These are phyloP conservation scores for Chelon labrosus DNA, from an alignment of 2,797 vertebrate species.

Conservation along the genomic window DNA sequence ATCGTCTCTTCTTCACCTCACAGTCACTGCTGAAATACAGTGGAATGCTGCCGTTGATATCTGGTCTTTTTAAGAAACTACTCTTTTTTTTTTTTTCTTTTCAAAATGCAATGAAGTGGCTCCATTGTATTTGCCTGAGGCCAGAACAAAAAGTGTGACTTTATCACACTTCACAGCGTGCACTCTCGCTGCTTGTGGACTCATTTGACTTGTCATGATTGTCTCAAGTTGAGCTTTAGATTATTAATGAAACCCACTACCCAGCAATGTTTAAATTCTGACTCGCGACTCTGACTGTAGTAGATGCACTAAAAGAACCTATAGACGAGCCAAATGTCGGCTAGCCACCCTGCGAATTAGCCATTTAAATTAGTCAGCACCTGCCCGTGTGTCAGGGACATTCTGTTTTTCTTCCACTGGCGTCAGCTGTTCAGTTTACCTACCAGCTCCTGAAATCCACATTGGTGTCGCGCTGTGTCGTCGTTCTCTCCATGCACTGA, in stretches of 20 bases:
- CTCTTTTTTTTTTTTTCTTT: no score
- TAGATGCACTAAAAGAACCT: background rate
- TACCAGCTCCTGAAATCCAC: background rate
- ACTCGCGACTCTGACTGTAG: background rate
- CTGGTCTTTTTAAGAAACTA: no score
- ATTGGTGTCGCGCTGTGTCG: background rate
- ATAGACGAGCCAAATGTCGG: background rate
- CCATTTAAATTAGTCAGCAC: background rate
- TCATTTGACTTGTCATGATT: no score
- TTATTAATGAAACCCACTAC: background rate
- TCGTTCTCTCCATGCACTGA: background rate
- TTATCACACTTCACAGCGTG: no score
- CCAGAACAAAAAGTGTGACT: no score
- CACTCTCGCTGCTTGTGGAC: no score
- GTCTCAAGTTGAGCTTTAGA: background rate
- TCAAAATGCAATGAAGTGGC: background rate
- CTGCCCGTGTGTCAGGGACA: background rate
- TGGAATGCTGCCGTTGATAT: background rate
- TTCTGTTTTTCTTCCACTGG: slow-evolving; percentile 10
- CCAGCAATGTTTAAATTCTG: background rate
- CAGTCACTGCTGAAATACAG: background rate
- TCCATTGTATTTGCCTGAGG: background rate
- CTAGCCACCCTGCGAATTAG: background rate
- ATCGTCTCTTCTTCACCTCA: background rate
- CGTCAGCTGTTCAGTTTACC: slow-evolving; percentile 11